Evolutionary conservation across 2,888 invertebrate genomes (phyloP).

Genomic region (Pollenia griseotomentosa): DNA sequence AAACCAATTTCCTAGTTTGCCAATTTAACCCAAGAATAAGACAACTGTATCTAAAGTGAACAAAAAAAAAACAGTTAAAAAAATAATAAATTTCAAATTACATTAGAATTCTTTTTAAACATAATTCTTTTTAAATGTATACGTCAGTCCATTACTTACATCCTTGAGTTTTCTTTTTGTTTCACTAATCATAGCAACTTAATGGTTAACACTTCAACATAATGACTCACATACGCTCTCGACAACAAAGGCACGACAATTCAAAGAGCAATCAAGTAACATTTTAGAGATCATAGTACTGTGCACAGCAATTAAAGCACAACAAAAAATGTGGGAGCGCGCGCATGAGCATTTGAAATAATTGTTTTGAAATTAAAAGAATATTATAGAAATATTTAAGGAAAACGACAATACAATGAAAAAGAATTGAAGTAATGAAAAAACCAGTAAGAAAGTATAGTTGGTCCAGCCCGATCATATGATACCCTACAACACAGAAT

Average conservation of each 20-base stretch:
- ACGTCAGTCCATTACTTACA: too few species aligned
- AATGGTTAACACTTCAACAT: slow-evolving; percentile 9
- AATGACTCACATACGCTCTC: slow-evolving; percentile 2
- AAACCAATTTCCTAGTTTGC: slow-evolving; percentile 26
- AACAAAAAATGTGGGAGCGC: slow-evolving; percentile 39
- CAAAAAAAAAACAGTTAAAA: too few species aligned
- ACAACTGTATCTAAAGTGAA: background rate
- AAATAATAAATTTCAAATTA: too few species aligned
- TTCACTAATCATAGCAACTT: background rate
- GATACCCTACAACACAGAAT: too few species aligned
- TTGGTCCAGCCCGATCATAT: too few species aligned
- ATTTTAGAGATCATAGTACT: slow-evolving; percentile 23
- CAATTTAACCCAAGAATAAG: slow-evolving; percentile 15
- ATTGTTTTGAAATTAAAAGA: slow-evolving; percentile 1
- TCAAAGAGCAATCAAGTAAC: slow-evolving; percentile 29
- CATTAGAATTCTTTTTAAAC: too few species aligned
- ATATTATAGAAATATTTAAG: background rate
- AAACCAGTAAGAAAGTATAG: background rate
- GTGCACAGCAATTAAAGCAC: background rate
- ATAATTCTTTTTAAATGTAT: too few species aligned
- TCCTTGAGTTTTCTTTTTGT: background rate
- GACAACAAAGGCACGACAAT: background rate
- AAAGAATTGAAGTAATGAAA: slow-evolving; percentile 29
- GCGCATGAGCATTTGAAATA: slow-evolving; percentile 11
- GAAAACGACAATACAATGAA: slow-evolving; percentile 12